Percentiles rank a stretch among this genome's conserved stretches.
Evolutionary conservation across 2,113 vertebrate genomes (phyloP).

Genomic region (Aleadryas rufinucha): DNA sequence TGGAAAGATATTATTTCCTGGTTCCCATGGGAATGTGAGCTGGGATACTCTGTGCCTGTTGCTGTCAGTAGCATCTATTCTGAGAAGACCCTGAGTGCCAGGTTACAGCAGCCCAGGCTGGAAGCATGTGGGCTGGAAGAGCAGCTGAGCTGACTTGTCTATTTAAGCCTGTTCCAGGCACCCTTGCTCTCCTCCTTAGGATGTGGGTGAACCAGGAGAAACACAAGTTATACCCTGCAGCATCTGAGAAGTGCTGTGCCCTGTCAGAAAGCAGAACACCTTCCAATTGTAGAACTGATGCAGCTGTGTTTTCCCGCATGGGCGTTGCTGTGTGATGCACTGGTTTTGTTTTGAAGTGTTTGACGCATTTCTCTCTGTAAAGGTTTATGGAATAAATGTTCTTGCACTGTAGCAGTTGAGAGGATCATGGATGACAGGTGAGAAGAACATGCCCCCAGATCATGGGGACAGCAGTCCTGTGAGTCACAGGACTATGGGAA

Average conservation of each 20-base stretch:
- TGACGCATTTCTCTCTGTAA: not conserved
- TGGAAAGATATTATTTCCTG: not conserved
- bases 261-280: not conserved
- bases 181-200: not conserved
- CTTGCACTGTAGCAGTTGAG: not conserved
- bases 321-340: not conserved
- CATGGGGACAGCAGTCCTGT: not conserved
- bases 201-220: not conserved
- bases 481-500: not conserved
- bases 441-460: not conserved
- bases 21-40: not conserved
- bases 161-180: not conserved
- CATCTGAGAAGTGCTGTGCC: not conserved
- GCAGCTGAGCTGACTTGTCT: not conserved
- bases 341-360: not conserved
- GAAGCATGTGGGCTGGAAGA: not conserved
- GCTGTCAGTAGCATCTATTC: constrained; percentile 45
- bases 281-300: not conserved
- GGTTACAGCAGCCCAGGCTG: not conserved
- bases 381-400: not conserved
- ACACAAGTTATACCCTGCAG: not conserved
- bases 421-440: not conserved
- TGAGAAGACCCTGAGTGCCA: not conserved
- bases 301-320: not conserved
- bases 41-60: not conserved